Base-by-base conservation (phyloP, 2,113 vertebrate species). In the Mastomys coucha region DNA sequence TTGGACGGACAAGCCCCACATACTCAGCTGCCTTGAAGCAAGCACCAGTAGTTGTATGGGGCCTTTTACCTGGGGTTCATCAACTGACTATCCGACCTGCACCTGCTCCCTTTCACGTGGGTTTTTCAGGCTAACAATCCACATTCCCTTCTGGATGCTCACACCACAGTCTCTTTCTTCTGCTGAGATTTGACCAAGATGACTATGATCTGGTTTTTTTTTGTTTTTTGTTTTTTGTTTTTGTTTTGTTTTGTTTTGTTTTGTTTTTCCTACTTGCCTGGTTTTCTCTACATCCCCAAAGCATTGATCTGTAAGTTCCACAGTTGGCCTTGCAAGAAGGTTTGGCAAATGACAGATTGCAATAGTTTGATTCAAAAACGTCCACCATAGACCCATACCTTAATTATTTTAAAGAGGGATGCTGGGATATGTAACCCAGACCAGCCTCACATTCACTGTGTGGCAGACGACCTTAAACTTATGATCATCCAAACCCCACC, bases 331-430 rank as follows among this genome's bases (percentile, higher is more conserved):
- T 91, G 86, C 51, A 80, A 80, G n/a, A 81, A 28, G 5, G 22
- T 91, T 82, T 92, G 72, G 9, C 22, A 92, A 95, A 72, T 84
- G 39, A 91, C 81, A 87, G 28, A 69, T 87, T 87, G 45, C 31
- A 36, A 24, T 69, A 39, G 31, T 87, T 84, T 42, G 56, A 26
- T 28, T 39, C 1, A 60, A 82, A 84, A 28, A 26, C 24, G 20
- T n/a, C 53, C 20, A 81, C 53, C n/a, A 17, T 17, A 63, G 81
- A 39, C 26, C 14, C 20, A 42, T 65, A 14, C 45, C 65, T 65
- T 63, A 31, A 45, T 31, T 19, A 7, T 42, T 63, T 82, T 39
- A 81, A 82, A n/a, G 53, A 58, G 26, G 36, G 22, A 39, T 82
- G 10, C 24, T 26, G 45, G 45, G 45, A 45, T 45, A 24, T 82